Evolutionary conservation across 1,140 invertebrate species (phyloP), one percentile per base, ranked within the genome.

Genomic region (Bombus terrestris): DNA sequence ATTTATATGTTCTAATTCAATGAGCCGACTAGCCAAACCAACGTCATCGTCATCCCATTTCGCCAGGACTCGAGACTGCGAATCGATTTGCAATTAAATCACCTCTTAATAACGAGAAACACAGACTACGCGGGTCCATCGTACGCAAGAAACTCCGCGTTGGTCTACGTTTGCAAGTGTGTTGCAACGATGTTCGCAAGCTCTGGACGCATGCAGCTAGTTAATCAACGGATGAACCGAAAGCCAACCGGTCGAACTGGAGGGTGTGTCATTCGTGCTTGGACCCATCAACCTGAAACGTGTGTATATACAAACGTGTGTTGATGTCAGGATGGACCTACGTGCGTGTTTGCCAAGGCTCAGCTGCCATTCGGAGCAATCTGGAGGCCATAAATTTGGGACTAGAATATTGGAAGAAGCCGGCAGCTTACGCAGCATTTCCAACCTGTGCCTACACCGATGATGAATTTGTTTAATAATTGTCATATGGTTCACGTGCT

Each of bases 161-260:
- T 39, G 22, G 28, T 22, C 28, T 28, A 41, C 32, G 39, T 28
- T 72, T 41, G 25, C 25, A 37, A 66, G 37, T 37, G 47, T 77
- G 32, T 9, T 43, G 74, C 74, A 74, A 32, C 69, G 59, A 59
- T 62, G 71, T 47, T 81, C 77, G 81, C 64, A 84, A 88, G 86
- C 72, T 59, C 80, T 66, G 84, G 78, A 43, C 89, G 86, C 91
- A 88, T 88, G 89, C 91, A 88, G 83, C 81, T 80, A 86, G 91
- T 93, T 93, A 92, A 93, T 93, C 92, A 92, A 89, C 83, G 88
- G 89, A 92, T 92, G 91, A 92, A 90, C 90, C 90, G 87, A 93
- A 92, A 92, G 87, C 86, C 88, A 92, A 90, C 89, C 75, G 85
- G 91, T 86, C 87, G 85, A 91, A 92, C 85, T 79, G 87, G 71